phyloP scores from a whole-genome alignment of 2,888 invertebrate species.

The Eristalinus sepulchralis region DNA sequence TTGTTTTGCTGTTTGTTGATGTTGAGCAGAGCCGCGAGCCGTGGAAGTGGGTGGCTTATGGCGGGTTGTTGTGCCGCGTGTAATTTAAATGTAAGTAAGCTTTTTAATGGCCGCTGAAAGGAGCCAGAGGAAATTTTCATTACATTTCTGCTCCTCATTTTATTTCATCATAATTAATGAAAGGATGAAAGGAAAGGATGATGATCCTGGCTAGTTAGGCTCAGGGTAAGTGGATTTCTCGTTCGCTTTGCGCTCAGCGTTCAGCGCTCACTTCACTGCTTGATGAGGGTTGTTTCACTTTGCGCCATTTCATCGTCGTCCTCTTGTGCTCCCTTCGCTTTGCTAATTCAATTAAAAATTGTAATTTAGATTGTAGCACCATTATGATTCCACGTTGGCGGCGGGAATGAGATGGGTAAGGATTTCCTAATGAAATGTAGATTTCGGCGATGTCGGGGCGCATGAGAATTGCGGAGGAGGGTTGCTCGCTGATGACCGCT shows the following conservation, averaged over 20 bases:
- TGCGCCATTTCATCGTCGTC: not conserved
- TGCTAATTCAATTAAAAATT: constrained; percentile 70
- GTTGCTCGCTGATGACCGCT: not conserved
- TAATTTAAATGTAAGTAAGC: constrained; percentile 71
- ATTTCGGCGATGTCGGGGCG: constrained; percentile 37
- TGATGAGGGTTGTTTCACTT: constrained; percentile 63
- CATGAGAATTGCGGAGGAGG: not conserved
- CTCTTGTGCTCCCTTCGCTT: constrained; percentile 7
- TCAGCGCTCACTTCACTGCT: constrained; percentile 28
- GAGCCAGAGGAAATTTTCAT: constrained; percentile 65
- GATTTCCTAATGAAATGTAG: constrained; percentile 58
- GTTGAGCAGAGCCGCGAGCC: not conserved
- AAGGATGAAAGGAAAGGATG: constrained; percentile 67
- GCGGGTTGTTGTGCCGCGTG: constrained; percentile 58
- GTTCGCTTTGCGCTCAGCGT: constrained; percentile 6
- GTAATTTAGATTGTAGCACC: constrained; percentile 67
- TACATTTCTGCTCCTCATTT: constrained; percentile 63
- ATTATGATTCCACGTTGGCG: constrained; percentile 34
- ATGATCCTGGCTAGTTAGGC: constrained; percentile 62
- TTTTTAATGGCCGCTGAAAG: constrained; percentile 70
- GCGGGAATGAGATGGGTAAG: constrained; percentile 10
- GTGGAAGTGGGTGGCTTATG: constrained; percentile 8
- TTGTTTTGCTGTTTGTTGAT: not conserved
- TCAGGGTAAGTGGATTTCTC: constrained; percentile 53
- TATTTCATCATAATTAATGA: constrained; percentile 70